phyloP scores from a whole-genome alignment of 2,888 invertebrate genomes.

The Andrena minutula region DNA sequence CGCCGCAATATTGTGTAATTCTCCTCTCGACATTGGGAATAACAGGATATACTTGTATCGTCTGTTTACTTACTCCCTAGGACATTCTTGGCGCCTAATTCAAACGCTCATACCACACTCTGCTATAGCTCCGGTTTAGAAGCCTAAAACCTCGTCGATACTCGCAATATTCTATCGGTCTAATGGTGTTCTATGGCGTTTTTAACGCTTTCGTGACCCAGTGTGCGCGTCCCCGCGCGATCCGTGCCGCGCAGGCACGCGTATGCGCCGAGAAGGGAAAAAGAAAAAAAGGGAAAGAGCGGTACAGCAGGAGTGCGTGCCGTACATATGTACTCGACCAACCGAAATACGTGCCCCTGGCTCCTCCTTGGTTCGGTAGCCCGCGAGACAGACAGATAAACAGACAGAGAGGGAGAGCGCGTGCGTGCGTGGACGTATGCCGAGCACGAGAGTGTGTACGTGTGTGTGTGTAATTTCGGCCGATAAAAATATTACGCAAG shows the following conservation, averaged over 20 bases:
- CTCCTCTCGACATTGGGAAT: neutral
- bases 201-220: conserved; percentile 23
- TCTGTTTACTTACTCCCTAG: no score
- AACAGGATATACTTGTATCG: neutral
- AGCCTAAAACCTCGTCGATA: no score
- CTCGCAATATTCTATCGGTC: no score
- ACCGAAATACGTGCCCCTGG: conserved; percentile 56
- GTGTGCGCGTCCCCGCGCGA: conserved; percentile 31
- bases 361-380: conserved; percentile 23
- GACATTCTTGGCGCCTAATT: no score
- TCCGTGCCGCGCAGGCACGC: conserved; percentile 21
- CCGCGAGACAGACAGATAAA: neutral
- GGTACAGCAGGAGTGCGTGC: conserved; percentile 29
- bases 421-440: conserved; percentile 36
- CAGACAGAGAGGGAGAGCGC: neutral
- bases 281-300: conserved; percentile 1
- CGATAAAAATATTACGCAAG: conserved; percentile 84
- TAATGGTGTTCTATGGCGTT: neutral
- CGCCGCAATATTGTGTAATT: neutral
- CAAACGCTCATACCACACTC: no score
- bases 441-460: conserved; percentile 6
- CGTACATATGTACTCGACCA: conserved; percentile 42
- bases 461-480: conserved; percentile 77
- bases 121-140: no score
- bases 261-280: neutral